Evolutionary conservation across 2,888 invertebrate species (phyloP).

Genomic region (Pandemis heparana): DNA sequence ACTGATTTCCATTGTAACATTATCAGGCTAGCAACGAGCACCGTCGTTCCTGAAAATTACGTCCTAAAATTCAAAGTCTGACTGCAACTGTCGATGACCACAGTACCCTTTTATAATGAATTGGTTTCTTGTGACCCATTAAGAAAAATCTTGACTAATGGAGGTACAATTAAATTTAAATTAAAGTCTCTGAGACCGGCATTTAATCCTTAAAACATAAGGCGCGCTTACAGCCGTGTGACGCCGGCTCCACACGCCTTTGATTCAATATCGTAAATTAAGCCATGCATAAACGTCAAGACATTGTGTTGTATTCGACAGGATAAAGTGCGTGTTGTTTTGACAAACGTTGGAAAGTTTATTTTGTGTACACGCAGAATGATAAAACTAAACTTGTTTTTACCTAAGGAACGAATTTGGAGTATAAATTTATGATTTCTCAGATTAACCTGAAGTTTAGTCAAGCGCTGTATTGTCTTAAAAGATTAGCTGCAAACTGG

Average conservation of each 20-base stretch:
- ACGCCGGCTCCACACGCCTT: constrained; percentile 45
- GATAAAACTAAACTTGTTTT: too few species aligned
- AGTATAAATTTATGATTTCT: too few species aligned
- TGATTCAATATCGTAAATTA: constrained; percentile 57
- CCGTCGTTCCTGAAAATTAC: too few species aligned
- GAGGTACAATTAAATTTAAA: background rate
- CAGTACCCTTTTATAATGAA: background rate
- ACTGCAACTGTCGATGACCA: too few species aligned
- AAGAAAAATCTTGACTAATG: background rate
- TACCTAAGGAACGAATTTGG: too few species aligned
- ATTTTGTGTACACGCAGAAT: too few species aligned
- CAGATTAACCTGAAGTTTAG: too few species aligned
- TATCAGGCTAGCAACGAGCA: too few species aligned
- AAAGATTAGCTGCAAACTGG: too few species aligned
- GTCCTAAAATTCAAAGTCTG: too few species aligned
- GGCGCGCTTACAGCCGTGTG: constrained; percentile 45
- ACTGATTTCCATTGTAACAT: too few species aligned
- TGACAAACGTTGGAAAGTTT: background rate
- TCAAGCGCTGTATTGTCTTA: too few species aligned
- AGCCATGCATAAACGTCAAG: constrained; percentile 49
- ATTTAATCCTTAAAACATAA: constrained; percentile 39
- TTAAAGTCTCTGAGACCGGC: background rate
- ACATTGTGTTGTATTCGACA: constrained; percentile 27
- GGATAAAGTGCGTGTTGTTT: constrained; percentile 22
- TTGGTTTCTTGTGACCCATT: background rate